Conservation (phyloP, 2,797 vertebrate genomes). For the Gymnoscopelus braueri region DNA sequence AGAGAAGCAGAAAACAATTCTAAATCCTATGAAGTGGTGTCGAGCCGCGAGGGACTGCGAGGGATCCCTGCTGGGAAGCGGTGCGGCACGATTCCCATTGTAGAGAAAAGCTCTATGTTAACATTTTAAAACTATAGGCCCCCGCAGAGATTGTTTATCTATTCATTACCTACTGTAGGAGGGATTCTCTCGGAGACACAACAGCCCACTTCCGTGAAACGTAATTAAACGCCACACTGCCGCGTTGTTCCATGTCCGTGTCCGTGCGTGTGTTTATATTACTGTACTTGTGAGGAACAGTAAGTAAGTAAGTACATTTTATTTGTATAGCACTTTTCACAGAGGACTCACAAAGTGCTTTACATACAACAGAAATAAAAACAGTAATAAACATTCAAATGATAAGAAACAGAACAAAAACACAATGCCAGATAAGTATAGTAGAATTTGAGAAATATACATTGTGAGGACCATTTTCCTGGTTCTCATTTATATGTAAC, state of each 20-base stretch:
- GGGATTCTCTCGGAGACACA: slow-evolving; percentile 29
- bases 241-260: too few species aligned
- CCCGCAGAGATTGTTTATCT: slow-evolving; percentile 40
- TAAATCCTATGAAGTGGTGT: background rate
- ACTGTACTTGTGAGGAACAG: too few species aligned
- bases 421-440: too few species aligned
- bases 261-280: slow-evolving; percentile 32
- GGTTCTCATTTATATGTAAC: too few species aligned
- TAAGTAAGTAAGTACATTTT: too few species aligned
- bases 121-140: slow-evolving; percentile 30
- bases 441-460: too few species aligned
- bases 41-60: background rate
- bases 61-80: slow-evolving; percentile 15
- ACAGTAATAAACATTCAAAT: too few species aligned
- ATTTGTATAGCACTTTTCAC: too few species aligned
- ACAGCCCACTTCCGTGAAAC: slow-evolving; percentile 41
- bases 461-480: background rate
- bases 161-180: slow-evolving; percentile 36
- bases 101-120: slow-evolving; percentile 31
- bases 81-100: slow-evolving; percentile 27
- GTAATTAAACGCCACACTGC: slow-evolving; percentile 14
- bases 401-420: too few species aligned
- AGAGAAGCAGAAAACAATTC: background rate
- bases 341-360: too few species aligned
- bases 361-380: too few species aligned